phyloP scores from a whole-genome alignment of 1,140 invertebrate species.

The Mycetomoellerius zeteki region DNA sequence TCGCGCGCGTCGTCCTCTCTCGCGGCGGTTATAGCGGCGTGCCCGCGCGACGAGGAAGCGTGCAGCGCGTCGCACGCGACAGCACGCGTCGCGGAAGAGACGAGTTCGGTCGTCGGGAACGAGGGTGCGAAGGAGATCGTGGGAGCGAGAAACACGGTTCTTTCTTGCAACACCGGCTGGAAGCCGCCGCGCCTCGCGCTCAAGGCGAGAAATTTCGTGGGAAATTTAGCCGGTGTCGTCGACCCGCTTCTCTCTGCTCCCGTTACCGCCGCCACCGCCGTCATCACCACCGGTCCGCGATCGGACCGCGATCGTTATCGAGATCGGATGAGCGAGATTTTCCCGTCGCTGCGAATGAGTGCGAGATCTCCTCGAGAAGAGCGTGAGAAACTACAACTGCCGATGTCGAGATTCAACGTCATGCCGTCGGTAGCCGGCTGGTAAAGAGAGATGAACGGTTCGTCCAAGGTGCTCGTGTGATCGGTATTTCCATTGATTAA shows the following conservation, averaged over 20 bases:
- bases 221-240: slow-evolving; percentile 29
- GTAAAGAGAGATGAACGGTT: slow-evolving; percentile 4
- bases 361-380: not conserved
- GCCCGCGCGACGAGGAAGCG: slow-evolving; percentile 70
- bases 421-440: slow-evolving; percentile 6
- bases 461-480: slow-evolving; percentile 22
- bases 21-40: slow-evolving; percentile 48
- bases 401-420: slow-evolving; percentile 1
- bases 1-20: slow-evolving; percentile 63
- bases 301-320: slow-evolving; percentile 34
- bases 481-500: slow-evolving; percentile 24
- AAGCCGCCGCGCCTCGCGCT: slow-evolving; percentile 20
- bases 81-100: slow-evolving; percentile 62
- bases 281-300: not conserved
- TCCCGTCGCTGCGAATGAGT: not conserved
- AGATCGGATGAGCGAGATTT: not conserved
- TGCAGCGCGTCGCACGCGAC: slow-evolving; percentile 66
- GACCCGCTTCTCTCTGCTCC: not conserved
- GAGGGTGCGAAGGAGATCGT: not conserved
- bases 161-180: not conserved
- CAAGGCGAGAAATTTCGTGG: slow-evolving; percentile 33
- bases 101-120: not conserved
- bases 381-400: not conserved
- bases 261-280: not conserved
- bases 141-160: not conserved